A percentile compares a stretch with the other conserved stretches of the same genome.
Evolutionary conservation across 2,113 vertebrate species (phyloP).

Genomic region (Hiodon alosoides): DNA sequence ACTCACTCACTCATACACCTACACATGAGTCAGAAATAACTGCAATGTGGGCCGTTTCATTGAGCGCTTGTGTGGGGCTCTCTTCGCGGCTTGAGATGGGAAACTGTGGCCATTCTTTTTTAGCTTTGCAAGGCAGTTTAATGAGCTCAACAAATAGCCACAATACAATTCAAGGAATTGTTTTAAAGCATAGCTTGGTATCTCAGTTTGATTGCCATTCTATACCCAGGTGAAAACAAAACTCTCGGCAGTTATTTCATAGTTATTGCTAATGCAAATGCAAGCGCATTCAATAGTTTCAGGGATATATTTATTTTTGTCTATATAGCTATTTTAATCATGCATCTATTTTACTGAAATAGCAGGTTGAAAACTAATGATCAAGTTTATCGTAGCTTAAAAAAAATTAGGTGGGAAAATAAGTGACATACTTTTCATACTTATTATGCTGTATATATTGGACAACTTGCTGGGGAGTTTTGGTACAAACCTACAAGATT

Average conservation of each 20-base stretch:
- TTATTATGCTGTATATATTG: background rate
- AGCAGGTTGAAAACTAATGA: conserved; percentile 2
- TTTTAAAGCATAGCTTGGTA: conserved; percentile 4
- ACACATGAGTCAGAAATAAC: background rate
- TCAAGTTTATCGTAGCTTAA: conserved; percentile 7
- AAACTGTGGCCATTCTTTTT: conserved; percentile 3
- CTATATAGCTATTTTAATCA: conserved; percentile 19
- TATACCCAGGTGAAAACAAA: conserved; percentile 1
- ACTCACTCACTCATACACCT: background rate
- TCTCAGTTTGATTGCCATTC: background rate
- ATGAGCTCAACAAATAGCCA: conserved; percentile 12
- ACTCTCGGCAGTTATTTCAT: conserved; percentile 3
- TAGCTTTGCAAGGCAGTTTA: conserved; percentile 6
- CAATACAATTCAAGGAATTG: conserved; percentile 15
- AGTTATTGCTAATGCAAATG: conserved; percentile 16
- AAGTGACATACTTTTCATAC: background rate
- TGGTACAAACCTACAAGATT: background rate
- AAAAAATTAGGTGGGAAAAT: background rate
- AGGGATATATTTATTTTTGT: conserved; percentile 21
- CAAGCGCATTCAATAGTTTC: conserved; percentile 12
- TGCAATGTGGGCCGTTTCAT: background rate
- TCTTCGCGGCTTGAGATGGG: background rate
- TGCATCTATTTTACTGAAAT: conserved; percentile 15
- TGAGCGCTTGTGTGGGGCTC: conserved; percentile 4
- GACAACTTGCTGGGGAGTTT: background rate